A percentile compares a stretch with the other conserved stretches of the same genome.
Evolutionary conservation across 2,113 vertebrate species (phyloP).

Genomic region (Peromyscus polionotus): DNA sequence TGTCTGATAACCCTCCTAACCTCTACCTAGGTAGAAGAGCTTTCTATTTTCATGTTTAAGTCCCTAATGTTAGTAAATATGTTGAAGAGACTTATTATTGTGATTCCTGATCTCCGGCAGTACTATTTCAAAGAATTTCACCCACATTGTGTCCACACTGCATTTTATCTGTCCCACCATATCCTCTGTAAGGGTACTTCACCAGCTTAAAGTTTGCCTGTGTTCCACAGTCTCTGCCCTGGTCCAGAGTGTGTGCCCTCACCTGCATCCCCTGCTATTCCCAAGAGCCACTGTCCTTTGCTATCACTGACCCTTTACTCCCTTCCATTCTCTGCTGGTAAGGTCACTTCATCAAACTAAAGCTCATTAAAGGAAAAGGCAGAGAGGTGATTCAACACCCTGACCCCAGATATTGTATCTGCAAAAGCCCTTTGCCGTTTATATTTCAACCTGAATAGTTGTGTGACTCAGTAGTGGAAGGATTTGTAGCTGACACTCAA

Average conservation of each 20-base stretch:
- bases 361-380: conserved; percentile 90
- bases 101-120: conserved; percentile 37
- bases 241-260: background rate
- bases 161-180: background rate
- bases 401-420: conserved; percentile 88
- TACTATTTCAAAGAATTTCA: background rate
- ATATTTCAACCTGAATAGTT: conserved; percentile 90
- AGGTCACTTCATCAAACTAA: conserved; percentile 89
- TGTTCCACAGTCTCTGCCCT: background rate
- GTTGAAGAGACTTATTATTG: background rate
- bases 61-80: background rate
- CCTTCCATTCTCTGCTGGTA: conserved; percentile 80
- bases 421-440: conserved; percentile 89
- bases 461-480: conserved; percentile 89
- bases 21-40: background rate
- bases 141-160: background rate
- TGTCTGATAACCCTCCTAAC: background rate
- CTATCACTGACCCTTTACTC: conserved; percentile 55
- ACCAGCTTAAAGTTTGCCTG: background rate
- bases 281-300: conserved; percentile 60
- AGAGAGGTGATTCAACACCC: conserved; percentile 87
- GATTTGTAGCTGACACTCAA: conserved; percentile 93
- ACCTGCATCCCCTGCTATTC: background rate
- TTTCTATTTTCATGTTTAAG: background rate
- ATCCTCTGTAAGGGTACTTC: background rate